phyloP scores from a whole-genome alignment of 2,113 vertebrate genomes.

The Polypterus bichir region DNA sequence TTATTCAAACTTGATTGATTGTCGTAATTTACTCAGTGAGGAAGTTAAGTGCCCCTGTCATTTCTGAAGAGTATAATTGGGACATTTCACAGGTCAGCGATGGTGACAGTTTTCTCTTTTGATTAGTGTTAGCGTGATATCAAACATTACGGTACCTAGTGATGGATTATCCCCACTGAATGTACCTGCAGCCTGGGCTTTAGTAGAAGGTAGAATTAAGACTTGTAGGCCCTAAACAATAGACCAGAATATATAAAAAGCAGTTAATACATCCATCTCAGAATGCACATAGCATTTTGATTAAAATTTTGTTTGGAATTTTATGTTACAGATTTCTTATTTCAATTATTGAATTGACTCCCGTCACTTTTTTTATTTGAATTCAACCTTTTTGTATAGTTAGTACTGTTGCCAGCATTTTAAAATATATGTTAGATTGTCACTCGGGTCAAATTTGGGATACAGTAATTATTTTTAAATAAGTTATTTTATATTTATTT shows the following conservation, averaged over 20 bases:
- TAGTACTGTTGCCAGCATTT: too few species aligned
- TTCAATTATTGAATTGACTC: too few species aligned
- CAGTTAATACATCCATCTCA: too few species aligned
- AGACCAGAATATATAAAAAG: neutral
- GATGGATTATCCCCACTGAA: conserved; percentile 58
- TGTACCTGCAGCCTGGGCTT: conserved; percentile 6
- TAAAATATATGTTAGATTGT: too few species aligned
- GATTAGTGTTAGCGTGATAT: conserved; percentile 88
- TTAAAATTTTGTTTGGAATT: too few species aligned
- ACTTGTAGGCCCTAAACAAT: neutral
- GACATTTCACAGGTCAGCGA: conserved; percentile 83
- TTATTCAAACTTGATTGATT: conserved; percentile 82
- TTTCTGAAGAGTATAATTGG: conserved; percentile 81
- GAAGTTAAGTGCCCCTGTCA: conserved; percentile 89
- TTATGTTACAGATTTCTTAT: too few species aligned
- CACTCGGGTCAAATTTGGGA: too few species aligned
- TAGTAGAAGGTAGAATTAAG: neutral
- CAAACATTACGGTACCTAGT: conserved; percentile 71
- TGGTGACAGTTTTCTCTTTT: conserved; percentile 81
- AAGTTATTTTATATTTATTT: too few species aligned
- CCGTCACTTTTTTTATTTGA: too few species aligned
- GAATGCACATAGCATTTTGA: too few species aligned
- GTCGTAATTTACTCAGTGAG: conserved; percentile 71
- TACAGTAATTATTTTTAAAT: too few species aligned
- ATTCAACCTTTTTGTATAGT: too few species aligned